Evolutionary conservation across 2,888 invertebrate genomes (phyloP).

Genomic region (Zaprionus bogoriensis): DNA sequence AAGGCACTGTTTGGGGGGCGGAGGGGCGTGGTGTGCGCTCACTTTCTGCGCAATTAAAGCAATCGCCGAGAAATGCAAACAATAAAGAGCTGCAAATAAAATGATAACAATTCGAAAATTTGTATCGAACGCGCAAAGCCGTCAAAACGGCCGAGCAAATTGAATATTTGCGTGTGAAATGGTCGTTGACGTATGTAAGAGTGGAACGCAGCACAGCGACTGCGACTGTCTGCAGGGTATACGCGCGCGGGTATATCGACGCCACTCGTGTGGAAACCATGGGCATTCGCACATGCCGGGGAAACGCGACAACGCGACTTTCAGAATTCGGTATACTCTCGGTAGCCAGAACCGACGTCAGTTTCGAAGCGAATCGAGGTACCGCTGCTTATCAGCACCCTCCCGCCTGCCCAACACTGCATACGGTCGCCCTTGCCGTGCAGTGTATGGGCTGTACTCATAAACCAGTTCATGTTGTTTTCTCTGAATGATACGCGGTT

Average conservation of each 20-base stretch:
- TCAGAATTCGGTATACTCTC: neutral
- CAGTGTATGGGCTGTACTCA: conserved; percentile 1
- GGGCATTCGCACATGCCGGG: conserved; percentile 50
- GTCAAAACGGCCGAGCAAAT: conserved; percentile 15
- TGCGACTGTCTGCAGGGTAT: conserved; percentile 38
- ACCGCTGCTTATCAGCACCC: neutral
- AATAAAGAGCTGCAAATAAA: conserved; percentile 8
- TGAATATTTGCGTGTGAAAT: conserved; percentile 52
- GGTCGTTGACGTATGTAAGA: conserved; percentile 49
- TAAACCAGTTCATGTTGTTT: conserved; percentile 62
- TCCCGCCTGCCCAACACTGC: neutral
- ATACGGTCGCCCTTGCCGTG: neutral
- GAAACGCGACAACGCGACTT: conserved; percentile 39
- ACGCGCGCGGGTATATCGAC: neutral
- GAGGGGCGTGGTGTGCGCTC: neutral
- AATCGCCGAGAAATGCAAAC: conserved; percentile 11
- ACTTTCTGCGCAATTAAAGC: conserved; percentile 37
- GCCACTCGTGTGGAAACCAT: conserved; percentile 40
- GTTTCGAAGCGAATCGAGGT: neutral
- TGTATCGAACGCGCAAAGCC: conserved; percentile 24
- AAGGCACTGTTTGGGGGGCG: neutral
- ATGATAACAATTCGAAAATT: conserved; percentile 17
- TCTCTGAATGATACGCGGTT: conserved; percentile 38
- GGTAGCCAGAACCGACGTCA: neutral
- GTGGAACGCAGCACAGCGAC: neutral